Percentiles rank a stretch among this genome's conserved stretches.
Conservation (phyloP, 2,113 vertebrate genomes). For the Bucco capensis region DNA sequence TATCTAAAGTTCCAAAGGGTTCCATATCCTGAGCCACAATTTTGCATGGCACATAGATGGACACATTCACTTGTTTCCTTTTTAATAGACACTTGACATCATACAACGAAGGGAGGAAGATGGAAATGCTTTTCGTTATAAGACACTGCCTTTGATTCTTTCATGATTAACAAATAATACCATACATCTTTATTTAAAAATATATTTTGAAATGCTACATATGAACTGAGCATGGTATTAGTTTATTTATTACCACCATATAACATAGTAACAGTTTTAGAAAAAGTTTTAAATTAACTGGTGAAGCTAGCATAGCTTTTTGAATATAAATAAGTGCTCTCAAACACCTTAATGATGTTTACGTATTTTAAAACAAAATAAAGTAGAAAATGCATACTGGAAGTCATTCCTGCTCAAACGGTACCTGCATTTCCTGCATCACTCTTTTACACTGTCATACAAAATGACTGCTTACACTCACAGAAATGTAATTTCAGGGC, state of each 20-base stretch:
- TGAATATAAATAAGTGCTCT: not conserved
- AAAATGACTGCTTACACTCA: not conserved
- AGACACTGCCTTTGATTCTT: not conserved
- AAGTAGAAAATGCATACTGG: constrained; percentile 12
- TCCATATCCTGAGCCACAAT: not conserved
- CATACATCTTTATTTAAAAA: constrained; percentile 30
- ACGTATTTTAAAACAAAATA: not conserved
- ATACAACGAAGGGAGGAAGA: constrained; percentile 15
- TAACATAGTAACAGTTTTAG: not conserved
- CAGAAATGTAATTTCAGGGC: constrained; percentile 34
- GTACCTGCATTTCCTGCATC: not conserved
- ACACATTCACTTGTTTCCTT: not conserved
- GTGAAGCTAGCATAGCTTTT: not conserved
- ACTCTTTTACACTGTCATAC: not conserved
- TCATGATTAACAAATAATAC: not conserved
- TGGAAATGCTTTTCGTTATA: not conserved
- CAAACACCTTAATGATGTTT: constrained; percentile 11
- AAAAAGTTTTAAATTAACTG: constrained; percentile 1
- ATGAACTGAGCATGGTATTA: not conserved
- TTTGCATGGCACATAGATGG: not conserved
- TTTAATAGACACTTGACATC: not conserved
- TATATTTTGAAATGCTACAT: constrained; percentile 56
- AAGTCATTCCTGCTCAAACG: not conserved
- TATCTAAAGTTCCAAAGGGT: not conserved
- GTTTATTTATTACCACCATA: not conserved